Conservation (phyloP, 2,113 vertebrate genomes). For the Scortum barcoo region DNA sequence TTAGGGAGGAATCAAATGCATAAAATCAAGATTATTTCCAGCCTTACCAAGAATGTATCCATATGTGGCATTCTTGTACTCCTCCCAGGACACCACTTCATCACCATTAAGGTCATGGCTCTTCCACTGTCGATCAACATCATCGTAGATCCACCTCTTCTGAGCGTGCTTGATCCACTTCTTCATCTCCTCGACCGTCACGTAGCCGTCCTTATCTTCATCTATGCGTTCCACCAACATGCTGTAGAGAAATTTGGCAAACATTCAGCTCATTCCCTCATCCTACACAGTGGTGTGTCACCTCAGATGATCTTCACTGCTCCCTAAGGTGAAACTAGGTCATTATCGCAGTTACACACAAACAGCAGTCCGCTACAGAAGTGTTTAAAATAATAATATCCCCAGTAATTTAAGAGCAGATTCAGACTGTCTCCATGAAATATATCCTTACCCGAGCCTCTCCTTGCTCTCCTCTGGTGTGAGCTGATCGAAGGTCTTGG, state of each 20-base stretch:
- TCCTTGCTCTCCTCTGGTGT: conserved; percentile 99
- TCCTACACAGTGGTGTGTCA: background rate
- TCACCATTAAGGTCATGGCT: conserved; percentile 97
- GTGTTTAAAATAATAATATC: background rate
- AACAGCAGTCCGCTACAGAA: background rate
- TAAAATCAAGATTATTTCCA: background rate
- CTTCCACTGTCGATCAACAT: conserved; percentile 97
- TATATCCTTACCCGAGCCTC: conserved; percentile 89
- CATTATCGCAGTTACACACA: background rate
- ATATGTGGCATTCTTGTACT: conserved; percentile 98
- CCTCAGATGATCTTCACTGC: background rate
- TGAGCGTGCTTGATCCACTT: conserved; percentile 97
- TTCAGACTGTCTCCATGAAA: background rate
- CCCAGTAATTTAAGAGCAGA: background rate
- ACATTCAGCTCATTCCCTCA: background rate
- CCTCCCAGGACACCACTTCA: conserved; percentile 93
- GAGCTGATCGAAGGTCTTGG: conserved; percentile 97
- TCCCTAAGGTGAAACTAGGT: conserved; percentile 3
- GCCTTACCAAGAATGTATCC: conserved; percentile 94
- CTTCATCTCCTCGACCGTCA: conserved; percentile 94
- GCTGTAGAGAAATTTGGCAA: conserved; percentile 81
- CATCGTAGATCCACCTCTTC: conserved; percentile 97
- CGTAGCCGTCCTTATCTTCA: conserved; percentile 93
- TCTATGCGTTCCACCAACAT: conserved; percentile 97
- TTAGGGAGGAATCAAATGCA: background rate